Evolutionary conservation across 2,888 invertebrate genomes (phyloP), one percentile per base, ranked within the genome.

Genomic region (Ecdyonurus torrentis): DNA sequence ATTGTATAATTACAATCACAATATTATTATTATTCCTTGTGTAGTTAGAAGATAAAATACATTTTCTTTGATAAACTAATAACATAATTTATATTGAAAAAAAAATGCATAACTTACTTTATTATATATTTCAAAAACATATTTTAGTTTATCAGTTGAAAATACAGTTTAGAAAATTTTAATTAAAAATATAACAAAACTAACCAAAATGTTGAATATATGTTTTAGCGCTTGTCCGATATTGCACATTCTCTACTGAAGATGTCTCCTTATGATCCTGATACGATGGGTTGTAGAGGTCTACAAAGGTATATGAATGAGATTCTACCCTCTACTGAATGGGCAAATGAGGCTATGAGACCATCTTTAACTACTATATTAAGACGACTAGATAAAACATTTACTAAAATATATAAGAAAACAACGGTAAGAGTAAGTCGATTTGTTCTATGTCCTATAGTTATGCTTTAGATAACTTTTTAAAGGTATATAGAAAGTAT

Each of bases 251-350:
- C 94, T 10, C 78, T 99, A 19, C 80, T 99, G 20, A 99, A 99
- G 78, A 89, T 99, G 22, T 95, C 98, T 0, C 97, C 98, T 0
- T 98, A 98, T 75, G 99, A 99, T 77, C 91, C 96, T 0, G 88
- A 89, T 68, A 96, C 98, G 0, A 96, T 99, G 93, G 91, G 89
- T 0, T 97, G 97, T 70, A 83, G 91, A 37, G 97, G 97, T 0
- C 77, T 98, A 0, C 92, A 94, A 70, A 84, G 89, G 67, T 97
- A 93, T 71, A 93, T 92, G 91, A 89, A 87, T 64, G 87, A 88
- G 68, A 86, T 99, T 62, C 77, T 99, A 62, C 98, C 98, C 0
- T 87, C 91, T 0, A 95, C 93, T 0, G 97, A 99, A 72, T 99
- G 99, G 95, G 87, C 91, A 0, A 90, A 91, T 70, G 94, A 95